Conservation (phyloP, 2,113 vertebrate genomes). For the Bufo bufo region DNA sequence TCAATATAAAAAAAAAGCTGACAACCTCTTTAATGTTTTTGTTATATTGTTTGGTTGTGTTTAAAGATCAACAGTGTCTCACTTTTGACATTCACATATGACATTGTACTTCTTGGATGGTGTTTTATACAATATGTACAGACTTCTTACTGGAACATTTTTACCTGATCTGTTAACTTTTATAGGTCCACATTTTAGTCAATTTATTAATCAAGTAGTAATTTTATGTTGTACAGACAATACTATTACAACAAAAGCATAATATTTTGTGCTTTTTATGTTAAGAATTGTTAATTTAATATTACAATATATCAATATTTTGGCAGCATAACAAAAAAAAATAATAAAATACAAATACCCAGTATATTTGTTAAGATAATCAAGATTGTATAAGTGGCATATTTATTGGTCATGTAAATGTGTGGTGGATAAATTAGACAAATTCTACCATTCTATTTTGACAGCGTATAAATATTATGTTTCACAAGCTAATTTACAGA, state of each 20-base stretch:
- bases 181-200: neutral
- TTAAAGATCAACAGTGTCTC: too few species aligned
- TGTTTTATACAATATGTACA: neutral
- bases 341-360: neutral
- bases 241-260: neutral
- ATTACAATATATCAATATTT: neutral
- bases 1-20: too few species aligned
- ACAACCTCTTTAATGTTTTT: too few species aligned
- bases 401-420: slow-evolving; percentile 31
- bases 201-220: neutral
- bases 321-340: neutral
- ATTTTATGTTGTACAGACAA: neutral
- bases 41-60: too few species aligned
- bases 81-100: too few species aligned
- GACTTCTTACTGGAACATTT: neutral
- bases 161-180: neutral
- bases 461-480: slow-evolving; percentile 44
- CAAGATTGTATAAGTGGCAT: slow-evolving; percentile 21
- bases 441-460: slow-evolving; percentile 3
- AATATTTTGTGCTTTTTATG: neutral
- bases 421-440: slow-evolving; percentile 30
- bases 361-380: neutral
- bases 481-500: slow-evolving; percentile 34
- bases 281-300: neutral
- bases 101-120: neutral